Evolutionary conservation across 2,888 invertebrate genomes (phyloP).

Genomic region (Pseudococcus longispinus): DNA sequence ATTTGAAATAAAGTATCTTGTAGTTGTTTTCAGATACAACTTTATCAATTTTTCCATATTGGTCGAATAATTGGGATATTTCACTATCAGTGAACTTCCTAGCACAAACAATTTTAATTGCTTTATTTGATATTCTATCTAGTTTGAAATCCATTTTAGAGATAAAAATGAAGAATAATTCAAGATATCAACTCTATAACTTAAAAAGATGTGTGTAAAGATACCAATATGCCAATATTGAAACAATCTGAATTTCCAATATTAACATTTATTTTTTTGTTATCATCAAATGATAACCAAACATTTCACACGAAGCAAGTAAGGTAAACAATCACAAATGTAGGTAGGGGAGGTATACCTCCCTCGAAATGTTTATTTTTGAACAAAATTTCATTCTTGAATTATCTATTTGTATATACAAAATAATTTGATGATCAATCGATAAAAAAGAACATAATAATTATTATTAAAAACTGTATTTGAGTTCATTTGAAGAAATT

Average conservation of each 20-base stretch:
- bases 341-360: too few relatives aligned
- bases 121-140: not conserved
- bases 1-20: slow-evolving; percentile 4
- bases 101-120: not conserved
- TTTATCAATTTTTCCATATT: slow-evolving; percentile 29
- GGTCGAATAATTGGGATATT: slow-evolving; percentile 1
- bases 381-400: too few relatives aligned
- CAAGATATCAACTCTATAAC: not conserved
- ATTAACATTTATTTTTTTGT: too few relatives aligned
- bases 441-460: not conserved
- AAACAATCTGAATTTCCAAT: too few relatives aligned
- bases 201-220: not conserved
- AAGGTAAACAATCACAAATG: too few relatives aligned
- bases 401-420: too few relatives aligned
- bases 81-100: not conserved
- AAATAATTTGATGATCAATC: not conserved
- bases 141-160: not conserved
- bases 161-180: not conserved
- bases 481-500: not conserved
- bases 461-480: not conserved
- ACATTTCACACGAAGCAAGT: too few relatives aligned
- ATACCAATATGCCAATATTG: not conserved
- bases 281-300: too few relatives aligned
- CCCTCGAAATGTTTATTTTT: too few relatives aligned
- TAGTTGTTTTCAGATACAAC: slow-evolving; percentile 17